phyloP scores from a whole-genome alignment of 1,140 invertebrate genomes.

The Nephotettix cincticeps region DNA sequence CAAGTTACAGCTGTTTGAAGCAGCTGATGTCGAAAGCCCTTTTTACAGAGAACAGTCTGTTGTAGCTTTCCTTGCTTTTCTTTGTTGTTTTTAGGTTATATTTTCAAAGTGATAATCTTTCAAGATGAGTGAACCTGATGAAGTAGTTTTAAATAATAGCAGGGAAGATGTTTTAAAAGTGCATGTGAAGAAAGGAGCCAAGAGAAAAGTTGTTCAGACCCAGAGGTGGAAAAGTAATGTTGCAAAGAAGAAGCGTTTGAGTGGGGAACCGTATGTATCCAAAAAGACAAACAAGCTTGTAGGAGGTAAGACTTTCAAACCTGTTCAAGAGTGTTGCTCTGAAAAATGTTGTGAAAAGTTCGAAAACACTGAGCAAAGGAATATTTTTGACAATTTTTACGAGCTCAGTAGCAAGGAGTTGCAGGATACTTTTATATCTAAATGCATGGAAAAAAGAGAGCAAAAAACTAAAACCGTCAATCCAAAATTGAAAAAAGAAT shows the following conservation, averaged over 20 bases:
- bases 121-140: constrained; percentile 17
- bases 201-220: background rate
- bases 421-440: background rate
- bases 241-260: constrained; percentile 10
- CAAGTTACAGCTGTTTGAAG: background rate
- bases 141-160: constrained; percentile 19
- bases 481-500: constrained; percentile 3
- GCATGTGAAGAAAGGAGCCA: constrained; percentile 14
- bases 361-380: constrained; percentile 7
- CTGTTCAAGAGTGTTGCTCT: constrained; percentile 10
- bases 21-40: constrained; percentile 8
- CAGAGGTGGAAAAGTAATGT: constrained; percentile 6
- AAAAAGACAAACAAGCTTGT: background rate
- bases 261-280: constrained; percentile 10
- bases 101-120: background rate
- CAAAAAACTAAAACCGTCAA: background rate
- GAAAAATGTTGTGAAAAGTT: constrained; percentile 7
- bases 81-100: background rate
- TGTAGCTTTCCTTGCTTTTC: background rate
- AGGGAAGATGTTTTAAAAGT: constrained; percentile 13
- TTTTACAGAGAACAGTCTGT: constrained; percentile 24
- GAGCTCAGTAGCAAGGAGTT: background rate
- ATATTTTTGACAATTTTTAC: constrained; percentile 17
- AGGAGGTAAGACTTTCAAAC: background rate
- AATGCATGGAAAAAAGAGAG: background rate